Percentiles rank a stretch among this genome's conserved stretches.
Conservation (phyloP, 2,113 vertebrate genomes). For the Meriones unguiculatus region DNA sequence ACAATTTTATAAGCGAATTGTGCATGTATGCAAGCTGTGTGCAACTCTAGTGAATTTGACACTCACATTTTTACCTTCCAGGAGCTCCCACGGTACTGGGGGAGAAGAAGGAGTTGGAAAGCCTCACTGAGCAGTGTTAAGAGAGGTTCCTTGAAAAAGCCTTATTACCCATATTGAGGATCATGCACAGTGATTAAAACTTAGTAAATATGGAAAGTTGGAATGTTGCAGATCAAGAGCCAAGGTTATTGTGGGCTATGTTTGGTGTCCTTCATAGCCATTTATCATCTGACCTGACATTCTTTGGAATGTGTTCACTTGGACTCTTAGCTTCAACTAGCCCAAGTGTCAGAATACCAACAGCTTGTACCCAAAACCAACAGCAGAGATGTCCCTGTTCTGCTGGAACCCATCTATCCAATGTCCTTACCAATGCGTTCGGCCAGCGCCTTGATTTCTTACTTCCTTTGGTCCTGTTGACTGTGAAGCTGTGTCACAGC, state of each 20-base stretch:
- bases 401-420: not conserved
- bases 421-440: not conserved
- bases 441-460: not conserved
- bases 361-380: not conserved
- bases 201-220: not conserved
- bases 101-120: not conserved
- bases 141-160: not conserved
- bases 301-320: not conserved
- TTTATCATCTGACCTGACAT: not conserved
- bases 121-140: not conserved
- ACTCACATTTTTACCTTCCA: not conserved
- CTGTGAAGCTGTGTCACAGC: not conserved
- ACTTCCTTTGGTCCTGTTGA: not conserved
- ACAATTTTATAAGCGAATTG: not conserved
- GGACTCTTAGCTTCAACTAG: not conserved
- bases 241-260: not conserved
- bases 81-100: not conserved
- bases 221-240: not conserved
- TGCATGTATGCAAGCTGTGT: not conserved
- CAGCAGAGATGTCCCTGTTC: not conserved
- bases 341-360: not conserved
- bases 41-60: not conserved
- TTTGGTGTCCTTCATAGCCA: not conserved
- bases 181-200: not conserved
- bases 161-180: not conserved